phyloP scores from a whole-genome alignment of 2,113 vertebrate species.

The Irena cyanogastra region DNA sequence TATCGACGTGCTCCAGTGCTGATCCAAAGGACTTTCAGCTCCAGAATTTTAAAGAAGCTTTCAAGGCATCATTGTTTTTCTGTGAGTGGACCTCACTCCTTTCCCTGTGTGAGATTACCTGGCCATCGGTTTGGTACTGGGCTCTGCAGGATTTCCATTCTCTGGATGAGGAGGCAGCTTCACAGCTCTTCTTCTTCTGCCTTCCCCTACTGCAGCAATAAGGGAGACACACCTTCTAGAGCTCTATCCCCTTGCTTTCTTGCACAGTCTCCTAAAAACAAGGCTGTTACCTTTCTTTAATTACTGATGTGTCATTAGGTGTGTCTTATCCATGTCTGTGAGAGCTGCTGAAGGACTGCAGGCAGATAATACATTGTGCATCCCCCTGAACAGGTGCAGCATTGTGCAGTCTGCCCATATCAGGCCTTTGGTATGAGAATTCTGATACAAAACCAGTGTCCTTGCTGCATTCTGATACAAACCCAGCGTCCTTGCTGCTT shows the following conservation, averaged over 20 bases:
- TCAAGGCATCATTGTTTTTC: background rate
- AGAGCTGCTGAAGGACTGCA: background rate
- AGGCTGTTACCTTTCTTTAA: background rate
- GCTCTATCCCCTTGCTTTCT: background rate
- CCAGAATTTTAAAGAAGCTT: background rate
- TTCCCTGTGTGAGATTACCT: background rate
- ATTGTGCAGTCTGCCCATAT: rapidly evolving
- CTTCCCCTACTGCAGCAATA: background rate
- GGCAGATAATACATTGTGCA: background rate
- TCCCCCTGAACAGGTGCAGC: background rate
- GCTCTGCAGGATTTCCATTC: background rate
- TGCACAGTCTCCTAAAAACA: background rate
- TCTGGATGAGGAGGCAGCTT: background rate
- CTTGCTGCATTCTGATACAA: background rate
- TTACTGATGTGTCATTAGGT: background rate
- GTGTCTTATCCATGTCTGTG: background rate
- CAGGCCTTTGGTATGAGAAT: background rate
- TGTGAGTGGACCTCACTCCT: background rate
- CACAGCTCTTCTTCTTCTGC: background rate
- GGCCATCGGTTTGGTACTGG: background rate
- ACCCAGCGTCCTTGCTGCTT: background rate
- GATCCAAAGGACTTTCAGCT: background rate
- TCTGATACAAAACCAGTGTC: background rate
- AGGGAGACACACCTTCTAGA: background rate
- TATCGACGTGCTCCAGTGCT: background rate